Evolutionary conservation across 1,140 invertebrate genomes (phyloP).

Genomic region (Parapsyche elsis): DNA sequence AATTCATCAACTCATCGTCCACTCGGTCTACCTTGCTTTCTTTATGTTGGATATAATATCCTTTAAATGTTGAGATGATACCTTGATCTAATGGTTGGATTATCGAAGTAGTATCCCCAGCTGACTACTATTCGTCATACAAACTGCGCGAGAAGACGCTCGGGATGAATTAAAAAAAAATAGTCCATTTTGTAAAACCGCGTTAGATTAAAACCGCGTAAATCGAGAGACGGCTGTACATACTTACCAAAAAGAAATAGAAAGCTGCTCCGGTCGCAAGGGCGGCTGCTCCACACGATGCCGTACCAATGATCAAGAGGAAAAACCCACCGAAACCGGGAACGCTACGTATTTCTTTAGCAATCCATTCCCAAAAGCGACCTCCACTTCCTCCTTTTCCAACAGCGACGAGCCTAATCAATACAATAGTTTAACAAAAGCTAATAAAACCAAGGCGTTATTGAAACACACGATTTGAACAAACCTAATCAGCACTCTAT

Average conservation of each 20-base stretch:
- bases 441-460: neutral
- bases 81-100: no score
- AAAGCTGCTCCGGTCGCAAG: conserved; percentile 67
- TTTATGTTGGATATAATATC: no score
- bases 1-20: no score
- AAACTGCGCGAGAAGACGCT: no score
- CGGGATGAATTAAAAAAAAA: no score
- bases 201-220: no score
- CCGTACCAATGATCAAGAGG: conserved; percentile 58
- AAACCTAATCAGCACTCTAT: conserved; percentile 70
- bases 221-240: no score
- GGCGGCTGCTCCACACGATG: conserved; percentile 63
- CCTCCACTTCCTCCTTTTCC: conserved; percentile 63
- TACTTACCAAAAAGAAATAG: conserved; percentile 69
- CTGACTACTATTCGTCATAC: no score
- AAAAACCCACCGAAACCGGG: conserved; percentile 60
- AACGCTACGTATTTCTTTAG: conserved; percentile 65
- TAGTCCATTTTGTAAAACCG: no score
- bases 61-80: no score
- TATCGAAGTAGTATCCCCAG: no score
- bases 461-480: conserved; percentile 46
- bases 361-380: conserved; percentile 67
- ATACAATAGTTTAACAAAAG: conserved; percentile 16
- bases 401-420: conserved; percentile 59
- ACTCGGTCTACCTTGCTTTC: no score